These are phyloP conservation scores for Eucera pruinosa DNA, from an alignment of 2,888 invertebrate genomes.

Conservation along the genomic window DNA sequence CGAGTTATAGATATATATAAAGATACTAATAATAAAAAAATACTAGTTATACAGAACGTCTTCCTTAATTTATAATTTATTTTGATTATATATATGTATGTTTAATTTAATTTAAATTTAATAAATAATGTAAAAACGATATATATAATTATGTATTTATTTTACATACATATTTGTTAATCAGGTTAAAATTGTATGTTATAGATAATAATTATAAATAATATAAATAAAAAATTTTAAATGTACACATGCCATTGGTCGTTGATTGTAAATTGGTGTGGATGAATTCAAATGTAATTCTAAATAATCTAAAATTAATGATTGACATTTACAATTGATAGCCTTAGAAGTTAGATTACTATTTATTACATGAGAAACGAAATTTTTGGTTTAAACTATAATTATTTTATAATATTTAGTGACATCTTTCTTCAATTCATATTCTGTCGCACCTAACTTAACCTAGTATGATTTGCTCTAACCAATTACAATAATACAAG, in stretches of 20 bases:
- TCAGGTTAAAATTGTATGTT: not conserved
- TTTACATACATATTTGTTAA: not conserved
- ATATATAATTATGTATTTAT: not conserved
- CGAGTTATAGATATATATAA: not conserved
- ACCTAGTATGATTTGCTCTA: conserved; percentile 22
- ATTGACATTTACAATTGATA: not conserved
- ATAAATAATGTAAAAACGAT: no score
- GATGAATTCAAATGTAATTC: not conserved
- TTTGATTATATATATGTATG: no score
- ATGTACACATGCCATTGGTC: conserved; percentile 10
- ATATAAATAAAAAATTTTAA: conserved; percentile 11
- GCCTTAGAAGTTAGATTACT: not conserved
- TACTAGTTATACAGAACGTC: not conserved
- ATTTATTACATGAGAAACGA: not conserved
- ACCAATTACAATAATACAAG: conserved; percentile 20
- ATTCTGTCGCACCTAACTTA: conserved; percentile 3
- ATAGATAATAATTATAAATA: no score
- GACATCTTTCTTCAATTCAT: not conserved
- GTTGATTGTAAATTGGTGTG: not conserved
- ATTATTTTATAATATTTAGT: not conserved
- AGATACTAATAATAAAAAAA: conserved; percentile 12
- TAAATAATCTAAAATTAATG: conserved; percentile 3
- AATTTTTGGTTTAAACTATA: not conserved
- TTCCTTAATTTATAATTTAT: no score
- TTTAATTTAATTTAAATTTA: no score